A percentile compares a stretch with the other conserved stretches of the same genome.
These are phyloP conservation scores for Drosophila burlai DNA, from an alignment of 1,140 invertebrate species.

Conservation along the genomic window DNA sequence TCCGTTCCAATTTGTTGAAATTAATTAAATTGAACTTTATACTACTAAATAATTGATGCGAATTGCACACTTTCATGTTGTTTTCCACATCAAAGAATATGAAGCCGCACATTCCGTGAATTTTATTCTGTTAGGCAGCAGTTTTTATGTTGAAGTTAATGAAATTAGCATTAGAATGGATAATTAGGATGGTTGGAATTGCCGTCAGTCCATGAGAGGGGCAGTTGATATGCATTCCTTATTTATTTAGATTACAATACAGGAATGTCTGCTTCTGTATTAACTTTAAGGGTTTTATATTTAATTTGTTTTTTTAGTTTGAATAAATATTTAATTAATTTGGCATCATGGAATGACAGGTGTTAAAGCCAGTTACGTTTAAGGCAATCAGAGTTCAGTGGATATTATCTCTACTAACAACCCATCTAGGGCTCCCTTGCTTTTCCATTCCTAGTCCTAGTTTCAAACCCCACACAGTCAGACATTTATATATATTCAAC, in stretches of 20 bases:
- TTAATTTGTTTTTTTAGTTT: no score
- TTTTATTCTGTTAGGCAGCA: slow-evolving; percentile 5
- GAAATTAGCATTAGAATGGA: slow-evolving; percentile 34
- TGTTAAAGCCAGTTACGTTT: neutral
- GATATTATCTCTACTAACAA: neutral
- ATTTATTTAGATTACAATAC: neutral
- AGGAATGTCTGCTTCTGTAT: neutral
- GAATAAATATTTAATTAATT: no score
- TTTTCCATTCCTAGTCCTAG: neutral
- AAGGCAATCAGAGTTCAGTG: neutral
- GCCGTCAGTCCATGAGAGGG: no score
- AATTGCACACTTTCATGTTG: slow-evolving; percentile 30
- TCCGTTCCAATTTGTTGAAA: slow-evolving; percentile 36
- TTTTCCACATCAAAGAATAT: slow-evolving; percentile 38
- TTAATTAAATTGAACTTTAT: slow-evolving; percentile 63
- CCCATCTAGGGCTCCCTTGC: neutral
- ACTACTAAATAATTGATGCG: slow-evolving; percentile 26
- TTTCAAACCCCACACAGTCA: neutral
- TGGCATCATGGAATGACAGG: neutral
- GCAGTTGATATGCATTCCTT: neutral
- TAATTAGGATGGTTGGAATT: slow-evolving; percentile 18
- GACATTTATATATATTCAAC: neutral
- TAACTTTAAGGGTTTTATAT: neutral
- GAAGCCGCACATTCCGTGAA: neutral
- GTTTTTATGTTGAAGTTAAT: slow-evolving; percentile 35